These are phyloP conservation scores for Bergia sp. DNA, from an alignment of 92 coral and sea anemone genomes.

Conservation along the genomic window DNA sequence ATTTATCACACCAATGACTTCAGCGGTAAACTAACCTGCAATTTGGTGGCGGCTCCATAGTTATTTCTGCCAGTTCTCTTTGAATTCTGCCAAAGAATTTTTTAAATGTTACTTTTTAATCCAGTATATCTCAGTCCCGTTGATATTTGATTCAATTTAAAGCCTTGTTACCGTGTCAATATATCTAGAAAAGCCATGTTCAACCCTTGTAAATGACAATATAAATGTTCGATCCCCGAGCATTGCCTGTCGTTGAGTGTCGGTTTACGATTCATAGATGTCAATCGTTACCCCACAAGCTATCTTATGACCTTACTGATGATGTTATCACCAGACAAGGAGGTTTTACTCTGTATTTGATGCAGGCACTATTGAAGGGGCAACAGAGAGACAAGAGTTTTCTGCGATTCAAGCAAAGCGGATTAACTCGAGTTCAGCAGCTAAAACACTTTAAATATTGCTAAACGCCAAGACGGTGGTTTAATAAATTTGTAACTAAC, in stretches of 20 bases:
- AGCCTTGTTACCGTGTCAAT: neutral
- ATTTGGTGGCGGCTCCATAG: conserved; percentile 98
- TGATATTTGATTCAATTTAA: conserved; percentile 6
- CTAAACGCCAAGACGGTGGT: neutral
- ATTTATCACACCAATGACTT: neutral
- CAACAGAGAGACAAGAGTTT: neutral
- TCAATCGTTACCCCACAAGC: neutral
- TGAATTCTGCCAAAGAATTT: conserved; percentile 77
- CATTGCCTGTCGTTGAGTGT: too few relatives aligned
- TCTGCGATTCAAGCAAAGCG: neutral
- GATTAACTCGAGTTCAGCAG: conserved; percentile 28
- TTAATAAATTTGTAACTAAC: neutral
- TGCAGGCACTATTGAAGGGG: neutral
- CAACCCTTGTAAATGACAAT: neutral
- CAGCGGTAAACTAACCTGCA: conserved; percentile 78
- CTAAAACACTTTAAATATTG: neutral
- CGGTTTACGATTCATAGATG: neutral
- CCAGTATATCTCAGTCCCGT: neutral
- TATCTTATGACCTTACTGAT: neutral
- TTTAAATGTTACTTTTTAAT: conserved; percentile 4
- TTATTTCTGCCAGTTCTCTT: conserved; percentile 96
- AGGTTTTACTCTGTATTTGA: neutral
- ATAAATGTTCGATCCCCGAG: neutral
- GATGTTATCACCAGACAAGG: neutral
- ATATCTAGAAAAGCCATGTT: conserved; percentile 18